phyloP scores from a whole-genome alignment of 2,888 invertebrate genomes.

The Ochropleura plecta region DNA sequence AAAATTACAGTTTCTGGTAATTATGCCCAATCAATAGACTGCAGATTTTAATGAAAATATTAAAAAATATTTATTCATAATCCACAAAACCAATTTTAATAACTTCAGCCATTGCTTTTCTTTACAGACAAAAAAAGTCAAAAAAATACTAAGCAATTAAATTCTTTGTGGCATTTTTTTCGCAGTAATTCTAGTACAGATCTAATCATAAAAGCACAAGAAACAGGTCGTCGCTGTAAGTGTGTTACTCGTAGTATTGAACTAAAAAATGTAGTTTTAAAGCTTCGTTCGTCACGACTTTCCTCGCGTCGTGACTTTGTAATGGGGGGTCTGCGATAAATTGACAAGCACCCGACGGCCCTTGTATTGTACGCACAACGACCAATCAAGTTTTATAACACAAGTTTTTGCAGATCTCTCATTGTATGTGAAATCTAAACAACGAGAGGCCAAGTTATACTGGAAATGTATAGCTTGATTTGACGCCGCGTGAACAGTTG shows the following conservation, averaged over 20 bases:
- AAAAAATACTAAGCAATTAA: not conserved
- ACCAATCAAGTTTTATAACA: no score
- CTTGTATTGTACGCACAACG: constrained; percentile 31
- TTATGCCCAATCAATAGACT: not conserved
- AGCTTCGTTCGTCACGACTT: constrained; percentile 61
- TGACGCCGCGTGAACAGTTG: not conserved
- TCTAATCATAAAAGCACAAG: constrained; percentile 29
- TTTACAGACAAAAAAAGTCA: no score
- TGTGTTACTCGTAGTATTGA: constrained; percentile 37
- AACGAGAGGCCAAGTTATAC: no score
- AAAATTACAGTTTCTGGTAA: no score
- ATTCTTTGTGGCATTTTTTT: not conserved
- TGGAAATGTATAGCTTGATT: no score
- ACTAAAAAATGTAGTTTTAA: constrained; percentile 54
- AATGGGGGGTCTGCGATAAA: constrained; percentile 53
- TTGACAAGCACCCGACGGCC: constrained; percentile 53
- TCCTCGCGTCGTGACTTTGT: constrained; percentile 59
- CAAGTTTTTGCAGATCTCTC: no score
- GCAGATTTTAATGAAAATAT: not conserved
- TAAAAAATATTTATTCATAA: not conserved
- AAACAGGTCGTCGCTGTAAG: constrained; percentile 44
- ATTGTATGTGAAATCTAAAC: no score
- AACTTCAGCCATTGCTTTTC: not conserved
- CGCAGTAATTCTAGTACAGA: constrained; percentile 25
- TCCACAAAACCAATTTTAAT: no score